Evolutionary conservation across 1,140 invertebrate genomes (phyloP).

Genomic region (Zeugodacus cucurbitae): DNA sequence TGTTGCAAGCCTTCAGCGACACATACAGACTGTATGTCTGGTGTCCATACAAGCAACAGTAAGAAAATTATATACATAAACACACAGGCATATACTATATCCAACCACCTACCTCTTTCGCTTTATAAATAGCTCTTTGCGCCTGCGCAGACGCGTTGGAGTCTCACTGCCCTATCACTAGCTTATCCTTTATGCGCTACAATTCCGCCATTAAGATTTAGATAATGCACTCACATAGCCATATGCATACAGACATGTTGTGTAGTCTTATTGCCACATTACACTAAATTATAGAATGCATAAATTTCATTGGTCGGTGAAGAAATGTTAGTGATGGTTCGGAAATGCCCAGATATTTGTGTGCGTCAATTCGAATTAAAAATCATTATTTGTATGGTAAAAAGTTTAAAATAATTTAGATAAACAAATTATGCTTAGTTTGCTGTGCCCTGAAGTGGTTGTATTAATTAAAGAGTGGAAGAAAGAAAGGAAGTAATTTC

Average conservation of each 20-base stretch:
- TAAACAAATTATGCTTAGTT: background rate
- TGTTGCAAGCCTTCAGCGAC: background rate
- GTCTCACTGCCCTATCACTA: background rate
- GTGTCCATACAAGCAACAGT: background rate
- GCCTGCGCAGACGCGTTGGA: background rate
- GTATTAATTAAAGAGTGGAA: too few species aligned
- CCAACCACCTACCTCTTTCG: background rate
- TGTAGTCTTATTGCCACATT: background rate
- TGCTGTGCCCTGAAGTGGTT: background rate
- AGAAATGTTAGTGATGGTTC: background rate
- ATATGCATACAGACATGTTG: background rate
- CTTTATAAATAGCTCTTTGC: background rate
- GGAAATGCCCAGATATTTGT: background rate
- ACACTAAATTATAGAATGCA: background rate
- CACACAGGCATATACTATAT: background rate
- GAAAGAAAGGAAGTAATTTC: too few species aligned
- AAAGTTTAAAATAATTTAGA: background rate
- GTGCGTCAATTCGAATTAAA: background rate
- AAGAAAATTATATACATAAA: background rate
- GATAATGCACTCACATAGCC: background rate
- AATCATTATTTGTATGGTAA: background rate
- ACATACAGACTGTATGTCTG: constrained; percentile 9
- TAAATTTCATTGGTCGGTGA: background rate
- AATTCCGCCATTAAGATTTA: background rate
- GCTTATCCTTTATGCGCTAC: constrained; percentile 21